Percentiles rank a stretch among this genome's conserved stretches.
These are phyloP conservation scores for Campylomormyrus tamandua DNA, from an alignment of 2,113 vertebrate genomes.

Conservation along the genomic window DNA sequence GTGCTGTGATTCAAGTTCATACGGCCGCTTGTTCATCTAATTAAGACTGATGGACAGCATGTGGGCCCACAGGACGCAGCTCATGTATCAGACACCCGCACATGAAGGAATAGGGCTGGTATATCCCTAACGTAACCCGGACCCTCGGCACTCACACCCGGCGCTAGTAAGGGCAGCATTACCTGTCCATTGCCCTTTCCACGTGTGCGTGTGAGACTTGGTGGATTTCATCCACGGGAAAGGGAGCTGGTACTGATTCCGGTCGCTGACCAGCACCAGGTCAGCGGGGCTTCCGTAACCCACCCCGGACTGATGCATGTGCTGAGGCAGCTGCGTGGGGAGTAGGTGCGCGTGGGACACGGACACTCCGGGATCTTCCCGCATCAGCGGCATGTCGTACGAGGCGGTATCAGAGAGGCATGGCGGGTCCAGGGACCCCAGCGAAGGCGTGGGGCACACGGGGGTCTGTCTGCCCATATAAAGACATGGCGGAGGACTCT, in stretches of 20 bases:
- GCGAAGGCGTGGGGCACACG: conserved; percentile 56
- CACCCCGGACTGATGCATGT: conserved; percentile 57
- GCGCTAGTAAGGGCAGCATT: conserved; percentile 31
- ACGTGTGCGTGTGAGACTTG: conserved; percentile 80
- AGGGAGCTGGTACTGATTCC: conserved; percentile 71
- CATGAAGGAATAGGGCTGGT: background rate
- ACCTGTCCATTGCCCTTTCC: conserved; percentile 96
- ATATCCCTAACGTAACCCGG: background rate
- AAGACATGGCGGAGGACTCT: conserved; percentile 82
- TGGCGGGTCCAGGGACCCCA: conserved; percentile 71
- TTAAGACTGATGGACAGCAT: background rate
- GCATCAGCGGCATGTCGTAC: conserved; percentile 71
- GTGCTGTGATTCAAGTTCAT: background rate
- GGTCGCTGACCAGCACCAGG: conserved; percentile 59
- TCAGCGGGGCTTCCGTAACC: conserved; percentile 68
- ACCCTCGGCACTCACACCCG: background rate
- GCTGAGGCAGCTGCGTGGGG: conserved; percentile 62
- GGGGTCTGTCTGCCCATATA: conserved; percentile 81
- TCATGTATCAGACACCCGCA: background rate
- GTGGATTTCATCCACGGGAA: conserved; percentile 99
- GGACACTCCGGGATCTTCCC: conserved; percentile 69
- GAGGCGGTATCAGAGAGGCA: conserved; percentile 74
- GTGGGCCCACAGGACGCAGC: background rate
- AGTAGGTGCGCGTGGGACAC: conserved; percentile 58
- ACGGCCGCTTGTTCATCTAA: background rate